A percentile compares a stretch with the other conserved stretches of the same genome.
These are phyloP conservation scores for Pteromalus puparum DNA, from an alignment of 1,140 invertebrate species.

Conservation along the genomic window DNA sequence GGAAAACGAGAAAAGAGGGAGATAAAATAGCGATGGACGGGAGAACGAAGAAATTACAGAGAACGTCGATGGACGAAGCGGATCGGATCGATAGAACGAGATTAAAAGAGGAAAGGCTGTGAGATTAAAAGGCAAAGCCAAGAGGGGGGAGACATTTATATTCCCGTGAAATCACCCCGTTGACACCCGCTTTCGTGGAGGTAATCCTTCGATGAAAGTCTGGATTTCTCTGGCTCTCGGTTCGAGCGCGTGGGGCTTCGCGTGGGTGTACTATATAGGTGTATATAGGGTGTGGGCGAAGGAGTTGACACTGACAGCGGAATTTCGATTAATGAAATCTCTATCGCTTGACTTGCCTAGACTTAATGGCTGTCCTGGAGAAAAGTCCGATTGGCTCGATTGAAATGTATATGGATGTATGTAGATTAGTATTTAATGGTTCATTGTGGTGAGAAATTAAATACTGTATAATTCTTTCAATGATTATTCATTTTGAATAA, in stretches of 20 bases:
- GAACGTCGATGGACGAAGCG: slow-evolving; percentile 48
- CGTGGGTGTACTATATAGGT: slow-evolving; percentile 12
- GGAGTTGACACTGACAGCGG: slow-evolving; percentile 6
- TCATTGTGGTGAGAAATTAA: too few species aligned
- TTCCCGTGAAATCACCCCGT: slow-evolving; percentile 52
- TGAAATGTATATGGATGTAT: not conserved
- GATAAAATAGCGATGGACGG: slow-evolving; percentile 39
- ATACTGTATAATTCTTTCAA: too few species aligned
- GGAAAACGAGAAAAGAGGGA: not conserved
- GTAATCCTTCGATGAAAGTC: slow-evolving; percentile 1
- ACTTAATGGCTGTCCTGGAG: not conserved
- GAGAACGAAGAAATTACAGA: slow-evolving; percentile 61
- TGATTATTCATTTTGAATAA: too few species aligned
- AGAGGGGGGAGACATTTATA: slow-evolving; percentile 59
- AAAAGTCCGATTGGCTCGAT: slow-evolving; percentile 26
- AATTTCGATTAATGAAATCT: slow-evolving; percentile 44
- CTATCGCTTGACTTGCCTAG: slow-evolving; percentile 10
- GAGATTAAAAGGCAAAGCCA: slow-evolving; percentile 66
- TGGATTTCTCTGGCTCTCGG: not conserved
- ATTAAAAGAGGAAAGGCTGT: slow-evolving; percentile 67
- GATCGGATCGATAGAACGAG: slow-evolving; percentile 61
- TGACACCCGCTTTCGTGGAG: slow-evolving; percentile 21
- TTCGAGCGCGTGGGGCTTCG: not conserved
- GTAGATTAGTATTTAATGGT: too few species aligned
- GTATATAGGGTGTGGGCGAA: not conserved